Evolutionary conservation across 1,140 invertebrate genomes (phyloP).

Genomic region (Bombus terrestris): DNA sequence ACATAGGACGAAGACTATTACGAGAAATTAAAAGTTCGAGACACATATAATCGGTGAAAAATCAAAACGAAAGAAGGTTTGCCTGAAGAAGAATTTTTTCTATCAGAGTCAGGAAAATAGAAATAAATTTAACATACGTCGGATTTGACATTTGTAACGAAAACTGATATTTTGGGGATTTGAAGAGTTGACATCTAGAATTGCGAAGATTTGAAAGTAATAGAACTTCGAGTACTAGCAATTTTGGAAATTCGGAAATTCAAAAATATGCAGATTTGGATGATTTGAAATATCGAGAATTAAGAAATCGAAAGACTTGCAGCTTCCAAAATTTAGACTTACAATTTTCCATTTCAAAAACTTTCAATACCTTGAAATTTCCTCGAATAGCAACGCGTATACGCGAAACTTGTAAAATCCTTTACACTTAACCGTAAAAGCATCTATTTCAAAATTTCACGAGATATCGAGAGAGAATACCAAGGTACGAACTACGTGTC

Average conservation of each 20-base stretch:
- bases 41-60: neutral
- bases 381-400: too few relatives aligned
- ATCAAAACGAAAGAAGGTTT: neutral
- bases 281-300: too few relatives aligned
- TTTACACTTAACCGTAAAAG: neutral
- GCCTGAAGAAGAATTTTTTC: neutral
- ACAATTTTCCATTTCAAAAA: too few relatives aligned
- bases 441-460: neutral
- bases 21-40: slow-evolving; percentile 7
- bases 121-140: neutral
- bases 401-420: neutral
- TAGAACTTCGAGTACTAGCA: neutral
- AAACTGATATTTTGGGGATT: neutral
- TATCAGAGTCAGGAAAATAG: neutral
- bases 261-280: too few relatives aligned
- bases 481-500: neutral
- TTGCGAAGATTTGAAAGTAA: neutral
- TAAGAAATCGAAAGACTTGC: too few relatives aligned
- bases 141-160: too few relatives aligned
- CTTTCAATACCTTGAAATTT: neutral
- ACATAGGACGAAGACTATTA: too few relatives aligned
- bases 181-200: neutral
- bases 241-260: too few relatives aligned
- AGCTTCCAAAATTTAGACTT: too few relatives aligned
- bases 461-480: neutral